Evolutionary conservation across 1,140 invertebrate genomes (phyloP).

Genomic region (Scaptomyza montana): DNA sequence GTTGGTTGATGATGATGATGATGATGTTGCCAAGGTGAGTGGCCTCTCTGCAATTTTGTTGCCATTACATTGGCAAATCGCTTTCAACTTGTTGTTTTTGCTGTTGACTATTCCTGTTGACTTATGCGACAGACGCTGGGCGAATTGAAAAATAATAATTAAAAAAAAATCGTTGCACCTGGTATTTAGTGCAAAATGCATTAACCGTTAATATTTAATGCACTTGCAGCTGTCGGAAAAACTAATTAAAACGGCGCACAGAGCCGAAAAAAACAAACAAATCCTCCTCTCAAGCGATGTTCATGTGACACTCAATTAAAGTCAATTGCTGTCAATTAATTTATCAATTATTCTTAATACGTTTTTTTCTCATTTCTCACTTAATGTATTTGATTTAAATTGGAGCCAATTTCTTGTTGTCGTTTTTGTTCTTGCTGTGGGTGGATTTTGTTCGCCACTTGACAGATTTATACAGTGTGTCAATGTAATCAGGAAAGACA

Average conservation of each 20-base stretch:
- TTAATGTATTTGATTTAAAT: conserved; percentile 29
- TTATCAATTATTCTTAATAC: conserved; percentile 66
- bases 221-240: conserved; percentile 36
- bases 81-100: conserved; percentile 37
- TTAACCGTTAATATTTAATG: conserved; percentile 59
- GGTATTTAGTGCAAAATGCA: conserved; percentile 64
- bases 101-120: conserved; percentile 17
- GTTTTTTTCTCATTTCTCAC: conserved; percentile 16
- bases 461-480: conserved; percentile 10
- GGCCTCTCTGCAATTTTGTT: conserved; percentile 48
- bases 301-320: conserved; percentile 70
- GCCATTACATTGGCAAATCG: conserved; percentile 38
- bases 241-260: conserved; percentile 24
- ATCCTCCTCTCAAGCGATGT: neutral
- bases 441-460: conserved; percentile 11
- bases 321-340: conserved; percentile 77
- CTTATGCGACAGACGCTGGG: conserved; percentile 1
- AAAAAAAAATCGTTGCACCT: conserved; percentile 31
- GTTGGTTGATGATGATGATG: conserved; percentile 2
- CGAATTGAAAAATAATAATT: neutral
- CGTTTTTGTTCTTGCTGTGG: neutral
- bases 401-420: conserved; percentile 1
- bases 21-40: conserved; percentile 65
- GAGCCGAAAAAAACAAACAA: conserved; percentile 22
- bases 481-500: conserved; percentile 1